Percentiles rank a stretch among this genome's conserved stretches.
These are phyloP conservation scores for Tinea semifulvella DNA, from an alignment of 2,888 invertebrate genomes.

Conservation along the genomic window DNA sequence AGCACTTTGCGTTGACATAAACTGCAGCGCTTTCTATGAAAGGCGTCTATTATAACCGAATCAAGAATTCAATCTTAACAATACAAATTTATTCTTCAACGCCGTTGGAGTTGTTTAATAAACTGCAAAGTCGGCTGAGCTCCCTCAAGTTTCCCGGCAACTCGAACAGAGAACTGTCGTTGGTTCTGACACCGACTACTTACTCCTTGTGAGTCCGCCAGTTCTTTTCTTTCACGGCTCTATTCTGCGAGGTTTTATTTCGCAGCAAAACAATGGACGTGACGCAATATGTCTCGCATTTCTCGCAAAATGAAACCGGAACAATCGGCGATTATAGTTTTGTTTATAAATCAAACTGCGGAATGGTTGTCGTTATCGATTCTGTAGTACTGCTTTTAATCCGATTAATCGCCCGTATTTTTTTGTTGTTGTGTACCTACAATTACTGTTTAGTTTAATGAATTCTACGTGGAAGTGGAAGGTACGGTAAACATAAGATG, in stretches of 20 bases:
- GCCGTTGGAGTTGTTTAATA: constrained; percentile 12
- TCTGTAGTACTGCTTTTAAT: constrained; percentile 1
- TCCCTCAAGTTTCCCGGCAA: constrained; percentile 38
- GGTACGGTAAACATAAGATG: too few relatives aligned
- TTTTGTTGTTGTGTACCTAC: too few relatives aligned
- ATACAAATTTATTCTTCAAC: constrained; percentile 12
- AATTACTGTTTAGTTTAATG: too few relatives aligned
- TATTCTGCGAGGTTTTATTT: constrained; percentile 44
- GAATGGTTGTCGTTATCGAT: constrained; percentile 11
- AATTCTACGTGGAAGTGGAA: too few relatives aligned
- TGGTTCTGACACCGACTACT: constrained; percentile 59
- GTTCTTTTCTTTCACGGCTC: constrained; percentile 39
- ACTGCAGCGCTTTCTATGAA: too few relatives aligned
- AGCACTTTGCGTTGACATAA: too few relatives aligned
- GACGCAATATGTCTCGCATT: constrained; percentile 36
- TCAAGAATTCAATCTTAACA: constrained; percentile 9
- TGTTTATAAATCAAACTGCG: constrained; percentile 11
- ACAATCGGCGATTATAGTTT: constrained; percentile 57
- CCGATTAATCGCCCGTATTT: background rate
- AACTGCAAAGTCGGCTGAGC: constrained; percentile 12
- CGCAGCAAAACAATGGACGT: constrained; percentile 37
- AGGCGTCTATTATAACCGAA: too few relatives aligned
- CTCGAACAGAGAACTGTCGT: constrained; percentile 35
- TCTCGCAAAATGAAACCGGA: constrained; percentile 27
- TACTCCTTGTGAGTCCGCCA: constrained; percentile 25